phyloP scores from a whole-genome alignment of 2,113 vertebrate genomes.

The Lichenostomus cassidix region DNA sequence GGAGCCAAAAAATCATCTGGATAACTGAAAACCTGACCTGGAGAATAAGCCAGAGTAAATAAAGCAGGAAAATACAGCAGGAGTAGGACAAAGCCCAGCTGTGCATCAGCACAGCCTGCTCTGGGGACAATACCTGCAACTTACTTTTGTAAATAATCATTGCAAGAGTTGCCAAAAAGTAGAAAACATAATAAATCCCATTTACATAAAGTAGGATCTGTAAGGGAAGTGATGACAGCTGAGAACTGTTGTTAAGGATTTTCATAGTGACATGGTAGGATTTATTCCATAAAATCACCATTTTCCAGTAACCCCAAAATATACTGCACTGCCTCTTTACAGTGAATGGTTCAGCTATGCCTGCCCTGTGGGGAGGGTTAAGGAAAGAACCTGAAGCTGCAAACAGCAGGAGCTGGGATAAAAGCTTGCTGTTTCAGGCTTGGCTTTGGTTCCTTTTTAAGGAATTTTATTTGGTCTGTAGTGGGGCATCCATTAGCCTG shows the following conservation, averaged over 20 bases:
- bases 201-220: constrained; percentile 79
- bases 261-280: neutral
- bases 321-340: neutral
- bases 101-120: neutral
- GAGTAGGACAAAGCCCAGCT: neutral
- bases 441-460: neutral
- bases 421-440: neutral
- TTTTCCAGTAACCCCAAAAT: neutral
- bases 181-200: constrained; percentile 72
- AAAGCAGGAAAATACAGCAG: neutral
- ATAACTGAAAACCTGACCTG: constrained; percentile 83
- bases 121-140: neutral
- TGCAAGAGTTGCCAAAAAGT: constrained; percentile 78
- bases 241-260: constrained; percentile 63
- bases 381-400: neutral
- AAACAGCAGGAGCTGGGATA: neutral
- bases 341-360: neutral
- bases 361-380: neutral
- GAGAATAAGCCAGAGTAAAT: neutral
- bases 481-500: neutral
- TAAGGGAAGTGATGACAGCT: constrained; percentile 82
- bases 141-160: constrained; percentile 86
- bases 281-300: neutral
- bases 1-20: constrained; percentile 68
- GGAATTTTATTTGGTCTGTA: neutral